Evolutionary conservation across 2,113 vertebrate species (phyloP), one percentile per base, ranked within the genome.

Genomic region (Columba janthina): DNA sequence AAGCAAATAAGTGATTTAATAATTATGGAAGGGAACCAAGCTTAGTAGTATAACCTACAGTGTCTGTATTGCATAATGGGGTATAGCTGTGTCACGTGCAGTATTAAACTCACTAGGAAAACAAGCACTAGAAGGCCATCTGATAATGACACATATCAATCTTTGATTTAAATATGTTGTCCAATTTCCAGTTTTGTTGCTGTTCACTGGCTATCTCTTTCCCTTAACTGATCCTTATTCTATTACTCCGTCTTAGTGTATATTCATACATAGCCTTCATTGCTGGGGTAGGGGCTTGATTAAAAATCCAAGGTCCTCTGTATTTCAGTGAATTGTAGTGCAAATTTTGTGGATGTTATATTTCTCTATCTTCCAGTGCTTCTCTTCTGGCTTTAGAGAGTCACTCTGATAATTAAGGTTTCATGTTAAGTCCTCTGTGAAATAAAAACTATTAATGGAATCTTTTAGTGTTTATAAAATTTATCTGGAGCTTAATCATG

Each of bases 1-100:
- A 89, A 85, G 57, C 42, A 91, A 84, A 38, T 87, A 56, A 73
- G 26, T 81, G 48, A 85, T 85, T 96, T 94, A 70, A 26, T 87
- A 88, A 74, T 89, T 82, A 57, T 34, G 36, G n/a, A 67, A 83
- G 54, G 61, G 56, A 73, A 66, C 75, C 24, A 89, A 34, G 31
- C 29, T 85, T 46, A 74, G n/a, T 65, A 53, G 36, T 74, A 5
- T 70, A 67, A 50, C 60, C 67, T 72, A 3, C 40, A 64, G 51
- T 76, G 53, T 72, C 91, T 66, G 18, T 82, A 42, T 73, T 65
- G 50, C 34, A 10, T 51, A 56, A 54, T 60, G 36, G 34, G 15
- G 9, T 25, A 64, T 54, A 65, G n/a, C 42, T 76, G n/a, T 51
- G 62, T 65, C 64, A 32, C 25, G 26, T 48, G 66, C 32, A 62